A percentile compares a stretch with the other conserved stretches of the same genome.
These are phyloP conservation scores for Corvus moneduloides DNA, from an alignment of 2,113 vertebrate species.

Conservation along the genomic window DNA sequence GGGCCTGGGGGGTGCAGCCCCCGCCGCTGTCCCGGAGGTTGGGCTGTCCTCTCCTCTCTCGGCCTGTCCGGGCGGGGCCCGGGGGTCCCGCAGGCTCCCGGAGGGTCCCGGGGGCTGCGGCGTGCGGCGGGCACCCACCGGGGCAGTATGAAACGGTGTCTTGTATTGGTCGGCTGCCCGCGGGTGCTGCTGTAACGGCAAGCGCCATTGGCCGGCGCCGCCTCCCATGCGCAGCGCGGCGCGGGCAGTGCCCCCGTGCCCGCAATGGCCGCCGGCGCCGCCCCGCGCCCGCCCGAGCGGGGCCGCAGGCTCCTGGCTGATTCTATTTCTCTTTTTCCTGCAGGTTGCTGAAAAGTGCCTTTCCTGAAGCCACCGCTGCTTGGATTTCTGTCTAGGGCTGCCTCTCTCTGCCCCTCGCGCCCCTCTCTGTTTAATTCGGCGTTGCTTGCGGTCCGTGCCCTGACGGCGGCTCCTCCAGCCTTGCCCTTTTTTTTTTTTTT, in stretches of 20 bases:
- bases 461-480: conserved; percentile 54
- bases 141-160: neutral
- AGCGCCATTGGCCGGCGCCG: conserved; percentile 71
- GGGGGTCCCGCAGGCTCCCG: neutral
- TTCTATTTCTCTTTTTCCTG: conserved; percentile 72
- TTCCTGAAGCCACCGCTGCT: conserved; percentile 80
- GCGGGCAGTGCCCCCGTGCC: conserved; percentile 69
- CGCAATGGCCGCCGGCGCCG: conserved; percentile 54
- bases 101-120: neutral
- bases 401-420: conserved; percentile 68
- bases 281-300: conserved; percentile 24
- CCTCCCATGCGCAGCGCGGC: conserved; percentile 72
- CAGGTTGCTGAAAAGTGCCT: conserved; percentile 85
- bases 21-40: neutral
- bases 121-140: neutral
- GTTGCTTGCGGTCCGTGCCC: conserved; percentile 64
- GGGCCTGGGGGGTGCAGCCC: neutral
- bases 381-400: conserved; percentile 78
- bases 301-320: conserved; percentile 54
- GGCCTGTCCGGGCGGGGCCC: neutral
- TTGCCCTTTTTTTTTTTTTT: neutral
- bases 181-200: conserved; percentile 51
- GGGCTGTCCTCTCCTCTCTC: neutral
- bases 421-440: conserved; percentile 34
- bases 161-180: conserved; percentile 27